Base-by-base conservation (phyloP, 2,113 vertebrate genomes). In the Trogon surrucura region DNA sequence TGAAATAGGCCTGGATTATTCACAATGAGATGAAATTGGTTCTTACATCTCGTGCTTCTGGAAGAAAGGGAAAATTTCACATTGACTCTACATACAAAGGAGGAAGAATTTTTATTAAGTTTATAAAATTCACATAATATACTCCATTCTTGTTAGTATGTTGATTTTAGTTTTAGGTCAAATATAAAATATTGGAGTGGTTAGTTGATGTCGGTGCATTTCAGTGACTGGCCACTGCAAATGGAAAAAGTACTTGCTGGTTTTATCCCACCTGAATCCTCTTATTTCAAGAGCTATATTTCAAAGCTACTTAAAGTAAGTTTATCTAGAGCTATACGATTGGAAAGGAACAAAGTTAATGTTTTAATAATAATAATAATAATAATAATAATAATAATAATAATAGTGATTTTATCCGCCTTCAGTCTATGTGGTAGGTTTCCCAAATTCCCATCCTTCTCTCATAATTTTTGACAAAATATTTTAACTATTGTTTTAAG, bases 1-100 rank as follows among this genome's bases (percentile, higher is more conserved):
- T 95, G 75, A 92, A 97, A 95, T 64, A 81, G 48, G 30, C 66
- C 79, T 72, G 80, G 90, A 91, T 97, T 94, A 89, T 96, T 96
- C 57, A 61, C 87, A 95, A 66, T 80, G 45, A 38, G 36, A 61
- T 96, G 62, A 94, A 91, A 96, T 97, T 80, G 92, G 75, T 83
- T 96, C 64, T 91, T 73, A 73, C 14, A 2, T 53, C 56, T 91
- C 27, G 51, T 96, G 84, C 67, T 89, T 96, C 85, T 79, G 41
- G 47, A 62, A 93, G 38, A 72, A 88, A 80, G 57, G 47, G 82
- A 85, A 64, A 85, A 91, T 95, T 16, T 56, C 44, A 57, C 18
- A 27, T 91, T 64, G 36, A 23, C 27, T 77, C 19, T 65, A 30
- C 3, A 11, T 66, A 70, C 23, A 84, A 73, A 92, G 48, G 25